phyloP scores from a whole-genome alignment of 35 echinoderm and acorn worm species.

The Stichopus chloronotus region DNA sequence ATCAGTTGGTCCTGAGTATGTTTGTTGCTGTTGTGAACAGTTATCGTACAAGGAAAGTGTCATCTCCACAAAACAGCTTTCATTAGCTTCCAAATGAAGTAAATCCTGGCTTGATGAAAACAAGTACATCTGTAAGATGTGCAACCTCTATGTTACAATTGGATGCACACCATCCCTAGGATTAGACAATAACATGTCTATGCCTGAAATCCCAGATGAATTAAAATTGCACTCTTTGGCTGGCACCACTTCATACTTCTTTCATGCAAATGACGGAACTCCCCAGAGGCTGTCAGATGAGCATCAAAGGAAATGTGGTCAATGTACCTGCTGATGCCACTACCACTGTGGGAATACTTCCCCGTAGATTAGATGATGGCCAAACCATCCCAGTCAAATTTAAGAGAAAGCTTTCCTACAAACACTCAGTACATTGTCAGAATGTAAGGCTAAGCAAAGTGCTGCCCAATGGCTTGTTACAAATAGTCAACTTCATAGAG shows the following conservation, averaged over 20 bases:
- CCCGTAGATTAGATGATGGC: conserved; percentile 49
- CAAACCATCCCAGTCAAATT: not conserved
- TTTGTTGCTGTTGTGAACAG: conserved; percentile 62
- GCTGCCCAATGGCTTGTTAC: conserved; percentile 54
- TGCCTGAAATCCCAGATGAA: conserved; percentile 25
- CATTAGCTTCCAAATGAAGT: not conserved
- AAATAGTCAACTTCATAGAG: conserved; percentile 59
- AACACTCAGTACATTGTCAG: too few relatives aligned
- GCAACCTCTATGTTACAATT: not conserved
- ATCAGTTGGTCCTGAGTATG: conserved; percentile 24
- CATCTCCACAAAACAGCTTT: not conserved
- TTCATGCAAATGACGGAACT: conserved; percentile 72
- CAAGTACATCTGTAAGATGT: conserved; percentile 40
- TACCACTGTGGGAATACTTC: conserved; percentile 8
- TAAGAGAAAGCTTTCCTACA: too few relatives aligned
- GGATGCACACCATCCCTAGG: not conserved
- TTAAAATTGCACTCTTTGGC: conserved; percentile 16
- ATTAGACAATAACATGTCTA: not conserved
- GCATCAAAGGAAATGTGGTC: conserved; percentile 58
- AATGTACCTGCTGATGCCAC: conserved; percentile 57
- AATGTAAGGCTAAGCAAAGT: conserved; percentile 1
- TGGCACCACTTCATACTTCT: conserved; percentile 32
- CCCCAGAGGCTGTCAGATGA: conserved; percentile 53
- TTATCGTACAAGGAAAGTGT: conserved; percentile 58
- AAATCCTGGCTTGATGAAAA: not conserved